Conservation (phyloP, 2,113 vertebrate species). For the Porphyrio hochstetteri region DNA sequence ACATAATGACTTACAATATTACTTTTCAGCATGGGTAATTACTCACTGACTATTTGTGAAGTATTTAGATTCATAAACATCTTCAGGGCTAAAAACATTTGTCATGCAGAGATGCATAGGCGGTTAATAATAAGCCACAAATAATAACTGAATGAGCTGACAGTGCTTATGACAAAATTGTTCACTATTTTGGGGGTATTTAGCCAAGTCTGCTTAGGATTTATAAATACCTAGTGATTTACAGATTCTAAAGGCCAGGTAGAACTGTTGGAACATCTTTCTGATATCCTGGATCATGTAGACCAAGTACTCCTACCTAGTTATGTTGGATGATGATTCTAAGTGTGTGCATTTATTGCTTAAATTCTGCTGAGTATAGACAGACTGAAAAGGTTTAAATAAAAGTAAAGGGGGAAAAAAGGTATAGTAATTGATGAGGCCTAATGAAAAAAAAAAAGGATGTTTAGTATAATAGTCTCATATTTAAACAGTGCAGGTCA, state of each 20-base stretch:
- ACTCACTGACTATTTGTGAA: neutral
- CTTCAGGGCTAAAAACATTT: neutral
- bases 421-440: neutral
- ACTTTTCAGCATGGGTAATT: conserved; percentile 12
- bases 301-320: neutral
- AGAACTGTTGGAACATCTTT: neutral
- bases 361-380: neutral
- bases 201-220: neutral
- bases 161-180: neutral
- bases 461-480: neutral
- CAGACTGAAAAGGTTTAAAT: neutral
- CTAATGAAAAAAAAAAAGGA: neutral
- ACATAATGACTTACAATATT: neutral
- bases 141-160: neutral
- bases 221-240: neutral
- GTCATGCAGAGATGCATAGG: neutral
- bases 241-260: neutral
- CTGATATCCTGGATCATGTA: neutral
- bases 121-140: neutral
- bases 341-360: neutral
- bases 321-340: neutral
- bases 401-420: neutral
- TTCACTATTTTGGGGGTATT: neutral
- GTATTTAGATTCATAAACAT: conserved; percentile 14
- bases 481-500: neutral